Percentiles rank a stretch among this genome's conserved stretches.
phyloP scores from a whole-genome alignment of 2,888 invertebrate genomes.

The Thereva unica region DNA sequence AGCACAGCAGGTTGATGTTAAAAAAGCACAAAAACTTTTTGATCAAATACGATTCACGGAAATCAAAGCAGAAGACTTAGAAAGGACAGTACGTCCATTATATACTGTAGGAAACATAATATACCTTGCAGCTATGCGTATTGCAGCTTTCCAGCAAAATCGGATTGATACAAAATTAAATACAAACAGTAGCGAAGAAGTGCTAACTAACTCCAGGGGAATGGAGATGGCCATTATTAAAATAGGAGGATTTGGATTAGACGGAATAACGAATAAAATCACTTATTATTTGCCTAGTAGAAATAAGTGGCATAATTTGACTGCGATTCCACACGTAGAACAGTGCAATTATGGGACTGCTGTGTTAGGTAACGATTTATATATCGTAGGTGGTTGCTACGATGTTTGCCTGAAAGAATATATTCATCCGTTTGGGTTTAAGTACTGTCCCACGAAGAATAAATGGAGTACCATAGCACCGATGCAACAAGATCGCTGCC shows the following conservation, averaged over 20 bases:
- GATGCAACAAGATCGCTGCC: constrained; percentile 67
- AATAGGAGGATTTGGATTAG: constrained; percentile 70
- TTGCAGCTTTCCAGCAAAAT: constrained; percentile 42
- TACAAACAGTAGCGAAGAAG: constrained; percentile 36
- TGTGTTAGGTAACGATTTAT: constrained; percentile 69
- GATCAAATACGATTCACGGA: constrained; percentile 50
- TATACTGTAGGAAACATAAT: constrained; percentile 5
- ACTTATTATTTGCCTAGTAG: constrained; percentile 66
- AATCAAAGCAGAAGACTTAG: constrained; percentile 44
- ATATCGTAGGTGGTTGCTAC: constrained; percentile 73
- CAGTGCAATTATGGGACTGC: constrained; percentile 75
- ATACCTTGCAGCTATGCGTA: neutral
- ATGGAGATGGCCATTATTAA: constrained; percentile 71
- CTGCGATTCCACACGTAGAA: constrained; percentile 73
- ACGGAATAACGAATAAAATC: constrained; percentile 70
- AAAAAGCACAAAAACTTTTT: constrained; percentile 46
- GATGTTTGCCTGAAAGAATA: constrained; percentile 69
- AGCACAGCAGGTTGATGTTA: constrained; percentile 43
- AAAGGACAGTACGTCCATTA: constrained; percentile 21
- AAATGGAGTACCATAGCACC: constrained; percentile 72
- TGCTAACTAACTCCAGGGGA: constrained; percentile 66
- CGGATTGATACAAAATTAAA: neutral
- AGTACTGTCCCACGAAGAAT: constrained; percentile 65
- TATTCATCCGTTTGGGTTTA: constrained; percentile 74
- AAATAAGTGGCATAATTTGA: constrained; percentile 67